Evolutionary conservation across 2,113 vertebrate genomes (phyloP), one percentile per base, ranked within the genome.

Genomic region (Barbus barbus): DNA sequence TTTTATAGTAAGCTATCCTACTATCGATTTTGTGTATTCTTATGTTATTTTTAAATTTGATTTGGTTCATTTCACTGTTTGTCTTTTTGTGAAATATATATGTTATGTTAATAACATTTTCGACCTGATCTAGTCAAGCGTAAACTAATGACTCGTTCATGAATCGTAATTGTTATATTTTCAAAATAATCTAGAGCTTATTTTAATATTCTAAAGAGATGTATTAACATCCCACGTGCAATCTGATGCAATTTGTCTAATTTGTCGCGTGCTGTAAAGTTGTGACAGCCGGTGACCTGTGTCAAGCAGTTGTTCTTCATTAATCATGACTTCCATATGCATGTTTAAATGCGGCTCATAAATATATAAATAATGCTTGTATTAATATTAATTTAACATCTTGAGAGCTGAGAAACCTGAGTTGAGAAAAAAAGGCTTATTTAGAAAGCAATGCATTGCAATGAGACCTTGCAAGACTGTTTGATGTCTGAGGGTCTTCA

Each of bases 401-500:
- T 33, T 24, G 11, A 51, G 18, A 56, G 20, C 22, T 24, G 24
- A 24, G n/a, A 65, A 56, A 38, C 26, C 38, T 51, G 18, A 20
- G 41, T 41, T 28, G 4, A 22, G 44, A 51, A 9, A 9, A 87
- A 83, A 24, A 86, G 14, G 63, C 82, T 81, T 60, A 16, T 74
- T 56, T 5, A 87, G 87, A 69, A 73, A 86, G 83, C 78, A 88
- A 87, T 88, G 87, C 89, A 88, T 86, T 88, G 87, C 89, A 89
- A 89, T 91, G 89, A 90, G 92, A 92, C 24, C 8, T 41, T 78
- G 31, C 33, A 60, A 36, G 16, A 5, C 86, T 92, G 91, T 93
- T 92, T 94, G 93, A 93, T 96, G 33, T 36, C 33, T 36, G 93
- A 95, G 94, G 95, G 93, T 91, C 93, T 96, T 96, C 95, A 96